A percentile compares a stretch with the other conserved stretches of the same genome.
These are phyloP conservation scores for Phenacoccus solenopsis DNA, from an alignment of 1,140 invertebrate genomes.

Conservation along the genomic window DNA sequence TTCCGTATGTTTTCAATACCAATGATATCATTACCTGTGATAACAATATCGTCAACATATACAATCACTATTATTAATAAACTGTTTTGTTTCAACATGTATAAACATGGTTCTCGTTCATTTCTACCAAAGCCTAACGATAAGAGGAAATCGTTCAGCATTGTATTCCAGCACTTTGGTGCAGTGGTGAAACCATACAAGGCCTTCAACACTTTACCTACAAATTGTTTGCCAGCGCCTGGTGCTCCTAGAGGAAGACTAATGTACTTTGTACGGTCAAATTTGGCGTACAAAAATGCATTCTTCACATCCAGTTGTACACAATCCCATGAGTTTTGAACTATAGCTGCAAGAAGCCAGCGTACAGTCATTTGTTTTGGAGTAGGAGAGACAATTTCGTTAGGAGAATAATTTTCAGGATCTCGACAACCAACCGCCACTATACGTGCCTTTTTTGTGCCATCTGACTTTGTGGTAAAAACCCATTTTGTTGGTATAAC, in stretches of 20 bases:
- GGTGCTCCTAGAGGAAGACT: not conserved
- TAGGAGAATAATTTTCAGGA: conserved; percentile 22
- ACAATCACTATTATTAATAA: conserved; percentile 24
- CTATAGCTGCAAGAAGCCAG: conserved; percentile 29
- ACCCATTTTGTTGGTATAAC: conserved; percentile 27
- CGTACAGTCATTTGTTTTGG: conserved; percentile 23
- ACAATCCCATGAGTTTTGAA: conserved; percentile 28
- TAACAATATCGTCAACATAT: conserved; percentile 33
- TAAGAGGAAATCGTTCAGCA: conserved; percentile 28
- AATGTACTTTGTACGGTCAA: not conserved
- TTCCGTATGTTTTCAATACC: conserved; percentile 26
- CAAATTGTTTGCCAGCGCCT: not conserved
- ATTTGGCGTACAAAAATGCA: not conserved
- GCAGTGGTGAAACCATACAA: conserved; percentile 29
- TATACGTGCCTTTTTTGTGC: conserved; percentile 23
- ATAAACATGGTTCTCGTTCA: conserved; percentile 26
- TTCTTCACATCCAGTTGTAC: conserved; percentile 1
- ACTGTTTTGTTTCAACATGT: not conserved
- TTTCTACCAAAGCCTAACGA: conserved; percentile 24
- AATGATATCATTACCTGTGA: conserved; percentile 23
- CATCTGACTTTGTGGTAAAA: conserved; percentile 23
- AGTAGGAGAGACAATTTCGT: conserved; percentile 30
- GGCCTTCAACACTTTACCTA: conserved; percentile 21
- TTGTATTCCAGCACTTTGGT: conserved; percentile 30
- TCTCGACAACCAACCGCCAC: conserved; percentile 24